Base-by-base conservation (phyloP, 2,888 invertebrate genomes). In the Uropetala carovei region DNA sequence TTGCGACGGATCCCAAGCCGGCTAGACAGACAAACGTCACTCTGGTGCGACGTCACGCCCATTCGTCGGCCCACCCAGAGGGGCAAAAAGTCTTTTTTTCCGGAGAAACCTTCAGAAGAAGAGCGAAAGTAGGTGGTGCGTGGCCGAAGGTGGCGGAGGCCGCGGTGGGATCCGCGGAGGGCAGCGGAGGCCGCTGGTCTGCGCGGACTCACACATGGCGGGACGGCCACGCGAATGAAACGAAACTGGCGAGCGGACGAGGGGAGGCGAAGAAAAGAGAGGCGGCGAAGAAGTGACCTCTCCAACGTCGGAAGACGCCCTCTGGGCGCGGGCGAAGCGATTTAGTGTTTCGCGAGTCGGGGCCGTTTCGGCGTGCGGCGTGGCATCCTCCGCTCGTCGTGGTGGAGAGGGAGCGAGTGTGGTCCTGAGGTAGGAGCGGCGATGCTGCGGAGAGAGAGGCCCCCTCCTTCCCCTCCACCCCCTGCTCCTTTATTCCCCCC, bases 381-480 rank as follows among this genome's bases (percentile, higher is more conserved):
- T 30, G 59, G 43, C 43, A 5, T 43, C 43, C 43, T 89, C 89
- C 89, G 60, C 89, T 75, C 43, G 60, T 89, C 27, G 64, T 43
- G 64, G 43, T 30, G 89, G 89, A 89, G 43, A 89, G 60, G 89
- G 89, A 89, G 64, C 64, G 64, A 89, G 89, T 43, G 89, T 89
- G 89, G 89, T 89, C 89, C 89, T 89, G 89, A 27, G 64, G 64
- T 43, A 43, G 64, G 68, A 89, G 30, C 59, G 27, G 64, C 89
- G 89, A 89, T 89, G 89, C 89, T 89, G 89, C 89, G 27, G 89
- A 89, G 89, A 64, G 68, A 9, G 22, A 10, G 57, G 18, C 56
- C 7, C 85, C 0, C 60, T 64, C 18, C 89, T 60, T n/a, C 60
- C 89, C 43, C 64, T n/a, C 89, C 43, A n/a, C 16, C n/a, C 43